Conservation (phyloP, 2,113 vertebrate genomes). For the Rostratula benghalensis region DNA sequence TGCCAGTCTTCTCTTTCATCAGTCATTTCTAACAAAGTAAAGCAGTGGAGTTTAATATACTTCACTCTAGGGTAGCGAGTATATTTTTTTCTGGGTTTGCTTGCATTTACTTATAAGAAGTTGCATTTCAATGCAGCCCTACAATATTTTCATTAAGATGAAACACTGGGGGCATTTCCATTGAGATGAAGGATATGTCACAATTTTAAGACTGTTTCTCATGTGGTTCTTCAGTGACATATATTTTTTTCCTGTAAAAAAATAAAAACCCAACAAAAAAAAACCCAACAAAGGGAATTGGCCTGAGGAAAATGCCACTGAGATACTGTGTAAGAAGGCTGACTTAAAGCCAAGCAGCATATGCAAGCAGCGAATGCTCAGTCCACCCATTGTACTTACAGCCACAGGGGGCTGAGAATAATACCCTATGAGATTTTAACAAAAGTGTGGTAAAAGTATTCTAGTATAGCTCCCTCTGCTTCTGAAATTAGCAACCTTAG, state of each 20-base stretch:
- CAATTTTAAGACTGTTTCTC: not conserved
- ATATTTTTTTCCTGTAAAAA: not conserved
- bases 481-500: constrained; percentile 12
- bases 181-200: not conserved
- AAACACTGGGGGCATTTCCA: not conserved
- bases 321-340: constrained; percentile 50
- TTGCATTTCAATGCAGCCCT: not conserved
- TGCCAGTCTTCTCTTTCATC: not conserved
- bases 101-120: not conserved
- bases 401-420: constrained; percentile 43
- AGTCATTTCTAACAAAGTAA: not conserved
- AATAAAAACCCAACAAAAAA: not conserved
- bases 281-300: constrained; percentile 27
- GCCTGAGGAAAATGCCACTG: constrained; percentile 37
- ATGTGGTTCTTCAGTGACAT: not conserved
- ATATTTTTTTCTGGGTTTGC: not conserved
- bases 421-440: not conserved
- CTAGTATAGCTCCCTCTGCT: not conserved
- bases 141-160: not conserved
- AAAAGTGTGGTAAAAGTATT: constrained; percentile 15
- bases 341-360: constrained; percentile 37
- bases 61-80: not conserved
- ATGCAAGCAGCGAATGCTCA: not conserved
- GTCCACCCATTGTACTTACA: constrained; percentile 32
- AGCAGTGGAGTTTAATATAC: not conserved